Base-by-base conservation (phyloP, 2,888 invertebrate genomes). In the Gari tellinella region DNA sequence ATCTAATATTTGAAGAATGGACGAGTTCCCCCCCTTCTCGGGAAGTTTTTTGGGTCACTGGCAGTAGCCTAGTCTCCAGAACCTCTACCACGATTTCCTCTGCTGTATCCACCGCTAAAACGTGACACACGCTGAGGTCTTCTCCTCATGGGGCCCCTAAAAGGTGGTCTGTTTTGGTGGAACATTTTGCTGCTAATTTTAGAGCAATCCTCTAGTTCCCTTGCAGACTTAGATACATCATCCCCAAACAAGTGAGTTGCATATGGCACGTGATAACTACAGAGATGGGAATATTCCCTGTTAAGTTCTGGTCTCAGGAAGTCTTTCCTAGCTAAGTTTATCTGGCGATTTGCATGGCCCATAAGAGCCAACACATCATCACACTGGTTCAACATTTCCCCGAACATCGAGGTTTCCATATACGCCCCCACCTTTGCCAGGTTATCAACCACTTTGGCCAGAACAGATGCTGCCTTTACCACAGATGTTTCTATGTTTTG, bases 381-480 rank as follows among this genome's bases (percentile, higher is more conserved):
- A 25, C 23, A 48, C 45, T 51, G 14, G 23, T 38, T 53, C 15
- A 63, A 40, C 10, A 69, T 10, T 15, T 45, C n/a, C 21, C 40
- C 25, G 21, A 61, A 49, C 5, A 19, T 43, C 17, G 17, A 37
- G 17, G 12, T 31, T 5, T 56, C 53, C 14, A 62, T 17, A n/a
- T n/a, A n/a, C n/a, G n/a, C n/a, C n/a, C n/a, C n/a, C n/a, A n/a
- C n/a, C 19, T 63, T 26, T 19, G 63, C 69, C 31, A 70, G 19
- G 12, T 45, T 63, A 45, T 72, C 49, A 1, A 66, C 56, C 4
- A 52, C 23, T 49, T 76, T 76, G 2, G 45, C 37, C 15, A 76
- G 17, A 4, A 72, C 21, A 14, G 65, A 60, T 17, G 68, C 60
- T 21, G 52, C 61, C 43, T 67, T 66, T 1, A 72, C 48, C 15